Base-by-base conservation (phyloP, 2,888 invertebrate genomes). In the Mesorhabditis belari region DNA sequence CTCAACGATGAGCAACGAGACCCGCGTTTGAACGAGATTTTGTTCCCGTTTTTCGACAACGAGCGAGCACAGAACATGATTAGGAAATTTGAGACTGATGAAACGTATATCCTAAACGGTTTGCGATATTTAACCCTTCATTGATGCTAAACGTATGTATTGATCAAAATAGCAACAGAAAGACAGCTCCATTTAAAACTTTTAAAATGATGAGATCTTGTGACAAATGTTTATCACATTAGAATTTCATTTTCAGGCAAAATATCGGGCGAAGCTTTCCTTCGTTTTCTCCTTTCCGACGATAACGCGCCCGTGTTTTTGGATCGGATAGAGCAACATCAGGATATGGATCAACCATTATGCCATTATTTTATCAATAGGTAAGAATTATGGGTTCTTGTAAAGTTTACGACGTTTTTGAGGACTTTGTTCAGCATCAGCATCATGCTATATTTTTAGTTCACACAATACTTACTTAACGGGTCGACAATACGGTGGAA, bases 241-340 rank as follows among this genome's bases (percentile, higher is more conserved):
- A n/a, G n/a, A n/a, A n/a, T n/a, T n/a, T n/a, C n/a, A 17, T 28
- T 55, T 59, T 3, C 49, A 72, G 75, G 79, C n/a, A 79, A 80
- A 69, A 80, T 80, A 77, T 79, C 77, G 64, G 89, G 94, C 83
- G 95, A 96, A 83, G 96, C 96, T 44, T 87, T 98, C 74, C 92
- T 95, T 83, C 88, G 95, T 64, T 98, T 96, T 85, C 87, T 98
- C 71, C 98, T 99, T 94, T 96, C 96, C 0, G 98, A 99, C 83
- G 98, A 99, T 84, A 99, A 99, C 85, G 94, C 96, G 0, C 96
- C 98, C 0, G 96, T 99, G 68, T 98, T 98, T 84, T 86, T 98
- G 72, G 98, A 98, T 84, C 87, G 95, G n/a, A 77, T 77, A 28
- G 79, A 80, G 27, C 63, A 75, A 59, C 85, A 85, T 77, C 85